Evolutionary conservation across 2,797 vertebrate species (phyloP), one percentile per base, ranked within the genome.

Genomic region (Adrianichthys oophorus): DNA sequence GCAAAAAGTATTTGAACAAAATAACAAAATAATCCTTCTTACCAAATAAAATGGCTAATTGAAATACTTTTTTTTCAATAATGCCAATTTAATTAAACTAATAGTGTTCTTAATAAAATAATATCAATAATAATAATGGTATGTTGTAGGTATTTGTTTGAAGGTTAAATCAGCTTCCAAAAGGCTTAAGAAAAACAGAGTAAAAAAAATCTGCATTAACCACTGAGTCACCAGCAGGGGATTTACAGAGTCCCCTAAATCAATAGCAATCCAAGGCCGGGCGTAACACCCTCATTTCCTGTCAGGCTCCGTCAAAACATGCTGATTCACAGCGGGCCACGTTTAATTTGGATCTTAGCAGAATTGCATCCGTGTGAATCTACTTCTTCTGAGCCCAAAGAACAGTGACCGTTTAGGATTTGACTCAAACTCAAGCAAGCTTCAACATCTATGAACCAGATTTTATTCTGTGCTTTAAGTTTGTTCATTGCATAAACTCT

Each of bases 381-480:
- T 5, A 14, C 59, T 53, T 49, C 17, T 24, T 66, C 75, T 70
- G 41, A 71, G 43, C 54, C 49, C 15, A n/a, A 51, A 70, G 69
- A 48, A 60, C 64, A 59, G 55, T 50, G 46, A 54, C 59, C 46
- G 44, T 60, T 75, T 72, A 61, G 68, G 15, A 29, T 24, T 52
- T 60, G 60, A 75, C 55, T 79, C 65, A 29, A 65, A 56, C 63
- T 48, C 15, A 23, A 72, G 68, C 64, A 65, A 16, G 7, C 32
- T 47, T 46, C 37, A 44, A 73, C 77, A 79, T 82, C 74, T 77
- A 62, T 62, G 42, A 47, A 42, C 52, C 54, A 63, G 82, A 85
- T 84, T 65, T 71, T 76, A 76, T 65, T 78, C 52, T 49, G 80
- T 45, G 75, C 65, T 57, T 79, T 68, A 41, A 61, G 84, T 87